phyloP scores from a whole-genome alignment of 53 echinoderm and acorn worm genomes.

The Arbacia lixula region DNA sequence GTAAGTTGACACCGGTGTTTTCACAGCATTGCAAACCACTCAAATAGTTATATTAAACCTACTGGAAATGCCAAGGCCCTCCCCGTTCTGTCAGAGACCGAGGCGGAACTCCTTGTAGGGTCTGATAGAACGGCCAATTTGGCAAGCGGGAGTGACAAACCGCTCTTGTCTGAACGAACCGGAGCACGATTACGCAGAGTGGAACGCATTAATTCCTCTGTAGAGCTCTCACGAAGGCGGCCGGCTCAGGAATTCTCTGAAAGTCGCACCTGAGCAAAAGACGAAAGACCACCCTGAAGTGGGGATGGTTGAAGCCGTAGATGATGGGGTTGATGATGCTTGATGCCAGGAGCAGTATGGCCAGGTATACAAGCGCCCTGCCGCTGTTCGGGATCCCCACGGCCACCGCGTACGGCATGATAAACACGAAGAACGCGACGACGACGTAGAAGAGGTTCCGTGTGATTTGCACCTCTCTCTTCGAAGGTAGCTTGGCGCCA shows the following conservation, averaged over 20 bases:
- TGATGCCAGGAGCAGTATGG: slow-evolving; percentile 1
- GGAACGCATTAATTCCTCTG: too few relatives aligned
- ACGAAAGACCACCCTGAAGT: slow-evolving; percentile 24
- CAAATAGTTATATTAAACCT: too few relatives aligned
- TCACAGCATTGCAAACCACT: too few relatives aligned
- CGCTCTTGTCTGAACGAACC: too few relatives aligned
- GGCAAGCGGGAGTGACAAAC: too few relatives aligned
- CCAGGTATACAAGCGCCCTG: slow-evolving; percentile 24
- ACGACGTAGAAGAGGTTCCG: slow-evolving; percentile 50
- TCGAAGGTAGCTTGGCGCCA: slow-evolving; percentile 3
- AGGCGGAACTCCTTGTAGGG: too few relatives aligned
- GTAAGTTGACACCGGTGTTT: too few relatives aligned
- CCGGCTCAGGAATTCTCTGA: slow-evolving; percentile 17
- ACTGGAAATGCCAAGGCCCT: too few relatives aligned
- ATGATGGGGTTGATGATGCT: slow-evolving; percentile 36
- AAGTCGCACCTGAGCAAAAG: slow-evolving; percentile 13
- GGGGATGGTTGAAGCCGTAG: slow-evolving; percentile 48
- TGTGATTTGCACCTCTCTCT: slow-evolving; percentile 33
- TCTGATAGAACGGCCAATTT: too few relatives aligned
- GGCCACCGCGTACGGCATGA: slow-evolving; percentile 35
- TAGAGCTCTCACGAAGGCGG: slow-evolving; percentile 6
- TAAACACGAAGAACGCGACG: slow-evolving; percentile 35
- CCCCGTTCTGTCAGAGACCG: too few relatives aligned
- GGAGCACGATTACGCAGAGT: too few relatives aligned
- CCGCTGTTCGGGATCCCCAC: slow-evolving; percentile 41